Evolutionary conservation across 1,140 invertebrate genomes (phyloP).

Genomic region (Parapsyche elsis): DNA sequence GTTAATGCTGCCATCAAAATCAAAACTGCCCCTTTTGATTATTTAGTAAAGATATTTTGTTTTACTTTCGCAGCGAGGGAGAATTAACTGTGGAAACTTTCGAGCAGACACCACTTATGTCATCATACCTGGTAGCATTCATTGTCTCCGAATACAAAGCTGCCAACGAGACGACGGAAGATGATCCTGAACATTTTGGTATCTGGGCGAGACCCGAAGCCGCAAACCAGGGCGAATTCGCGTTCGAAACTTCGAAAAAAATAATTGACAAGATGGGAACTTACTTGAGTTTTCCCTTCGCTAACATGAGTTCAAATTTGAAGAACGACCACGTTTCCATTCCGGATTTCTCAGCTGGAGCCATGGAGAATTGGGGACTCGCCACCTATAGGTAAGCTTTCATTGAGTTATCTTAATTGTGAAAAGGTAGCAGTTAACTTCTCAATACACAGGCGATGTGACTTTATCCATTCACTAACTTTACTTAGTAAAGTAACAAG

Average conservation of each 20-base stretch:
- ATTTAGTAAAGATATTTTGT: not conserved
- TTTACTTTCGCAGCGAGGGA: not conserved
- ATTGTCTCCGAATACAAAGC: constrained; percentile 76
- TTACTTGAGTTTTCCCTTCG: constrained; percentile 59
- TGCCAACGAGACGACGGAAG: constrained; percentile 58
- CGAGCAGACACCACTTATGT: constrained; percentile 69
- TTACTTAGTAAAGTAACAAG: too few species aligned
- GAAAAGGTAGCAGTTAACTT: too few species aligned
- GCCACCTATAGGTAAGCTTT: constrained; percentile 81
- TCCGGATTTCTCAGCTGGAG: constrained; percentile 69
- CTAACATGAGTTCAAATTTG: not conserved
- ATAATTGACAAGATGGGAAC: not conserved
- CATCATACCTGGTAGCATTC: constrained; percentile 84
- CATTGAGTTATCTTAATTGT: too few species aligned
- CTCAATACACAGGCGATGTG: too few species aligned
- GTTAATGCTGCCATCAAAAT: too few species aligned
- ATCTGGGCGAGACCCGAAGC: constrained; percentile 57
- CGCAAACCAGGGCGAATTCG: not conserved
- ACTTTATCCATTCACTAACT: too few species aligned
- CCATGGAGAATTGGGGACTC: constrained; percentile 91
- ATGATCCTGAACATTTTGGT: constrained; percentile 47
- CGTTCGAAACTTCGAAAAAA: constrained; percentile 21
- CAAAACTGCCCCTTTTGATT: too few species aligned
- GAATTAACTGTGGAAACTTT: not conserved
- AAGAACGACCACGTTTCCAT: constrained; percentile 38